phyloP scores from a whole-genome alignment of 2,888 invertebrate species.

The Globia sparganii region DNA sequence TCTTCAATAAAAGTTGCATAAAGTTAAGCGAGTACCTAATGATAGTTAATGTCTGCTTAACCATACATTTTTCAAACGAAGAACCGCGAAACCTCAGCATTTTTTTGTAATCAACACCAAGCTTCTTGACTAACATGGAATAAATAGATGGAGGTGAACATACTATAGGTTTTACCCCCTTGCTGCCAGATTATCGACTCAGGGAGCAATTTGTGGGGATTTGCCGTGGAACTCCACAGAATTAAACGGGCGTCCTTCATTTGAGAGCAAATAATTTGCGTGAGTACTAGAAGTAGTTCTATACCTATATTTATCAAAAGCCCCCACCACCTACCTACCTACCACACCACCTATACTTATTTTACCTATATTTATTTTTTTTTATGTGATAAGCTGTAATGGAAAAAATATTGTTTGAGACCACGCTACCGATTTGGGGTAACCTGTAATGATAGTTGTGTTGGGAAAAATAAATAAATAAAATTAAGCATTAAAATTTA shows the following conservation, averaged over 20 bases:
- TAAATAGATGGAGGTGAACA: constrained; percentile 23
- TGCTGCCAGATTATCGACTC: constrained; percentile 40
- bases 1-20: not conserved
- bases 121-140: constrained; percentile 18
- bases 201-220: constrained; percentile 41
- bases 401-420: no score
- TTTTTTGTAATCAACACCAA: not conserved
- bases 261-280: constrained; percentile 22
- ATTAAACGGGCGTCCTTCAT: constrained; percentile 23
- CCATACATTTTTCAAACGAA: not conserved
- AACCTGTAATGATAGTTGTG: no score
- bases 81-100: not conserved
- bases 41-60: not conserved
- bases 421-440: no score
- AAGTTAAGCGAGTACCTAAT: not conserved
- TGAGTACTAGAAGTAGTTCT: not conserved
- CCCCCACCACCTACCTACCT: no score
- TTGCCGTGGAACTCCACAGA: constrained; percentile 26
- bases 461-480: no score
- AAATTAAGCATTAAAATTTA: not conserved
- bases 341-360: no score
- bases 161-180: no score
- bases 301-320: not conserved
- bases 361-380: no score
- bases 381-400: no score